Evolutionary conservation across 23 tunicate species (phyloP).

Genomic region (Diplosoma virens): DNA sequence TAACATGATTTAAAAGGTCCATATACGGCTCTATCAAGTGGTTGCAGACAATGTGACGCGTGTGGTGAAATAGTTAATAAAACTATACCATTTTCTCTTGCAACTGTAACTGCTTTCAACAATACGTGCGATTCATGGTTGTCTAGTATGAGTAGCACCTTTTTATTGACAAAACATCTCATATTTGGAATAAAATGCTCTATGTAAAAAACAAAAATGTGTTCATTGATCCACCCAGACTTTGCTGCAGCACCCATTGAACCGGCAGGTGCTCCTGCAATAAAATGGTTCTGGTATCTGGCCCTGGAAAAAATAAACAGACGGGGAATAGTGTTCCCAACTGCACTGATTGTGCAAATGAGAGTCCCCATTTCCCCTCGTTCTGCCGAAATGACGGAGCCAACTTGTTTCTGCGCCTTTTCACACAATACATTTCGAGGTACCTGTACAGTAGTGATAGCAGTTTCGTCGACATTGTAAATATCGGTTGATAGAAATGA

Average conservation of each 20-base stretch:
- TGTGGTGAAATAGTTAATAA: background rate
- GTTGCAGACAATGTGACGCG: conserved; percentile 1
- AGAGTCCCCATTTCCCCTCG: background rate
- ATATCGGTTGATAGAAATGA: no score
- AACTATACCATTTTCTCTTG: background rate
- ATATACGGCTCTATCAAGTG: background rate
- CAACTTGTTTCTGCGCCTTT: background rate
- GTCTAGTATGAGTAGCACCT: conserved; percentile 36
- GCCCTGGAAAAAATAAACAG: background rate
- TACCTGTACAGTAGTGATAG: background rate
- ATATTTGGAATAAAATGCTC: conserved; percentile 17
- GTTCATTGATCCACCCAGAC: conserved; percentile 25
- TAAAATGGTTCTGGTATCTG: background rate
- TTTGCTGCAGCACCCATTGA: background rate
- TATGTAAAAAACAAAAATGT: conserved; percentile 3
- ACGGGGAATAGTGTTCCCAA: background rate
- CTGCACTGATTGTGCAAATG: conserved; percentile 1
- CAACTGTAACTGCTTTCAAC: conserved; percentile 4
- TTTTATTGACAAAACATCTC: conserved; percentile 26
- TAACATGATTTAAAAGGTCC: background rate
- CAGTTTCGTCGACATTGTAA: conserved; percentile 7
- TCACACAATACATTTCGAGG: background rate
- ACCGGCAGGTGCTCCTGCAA: conserved; percentile 9
- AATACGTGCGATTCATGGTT: conserved; percentile 8
- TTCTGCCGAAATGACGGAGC: background rate